Evolutionary conservation across 2,888 invertebrate genomes (phyloP).

Genomic region (Seira musarum): DNA sequence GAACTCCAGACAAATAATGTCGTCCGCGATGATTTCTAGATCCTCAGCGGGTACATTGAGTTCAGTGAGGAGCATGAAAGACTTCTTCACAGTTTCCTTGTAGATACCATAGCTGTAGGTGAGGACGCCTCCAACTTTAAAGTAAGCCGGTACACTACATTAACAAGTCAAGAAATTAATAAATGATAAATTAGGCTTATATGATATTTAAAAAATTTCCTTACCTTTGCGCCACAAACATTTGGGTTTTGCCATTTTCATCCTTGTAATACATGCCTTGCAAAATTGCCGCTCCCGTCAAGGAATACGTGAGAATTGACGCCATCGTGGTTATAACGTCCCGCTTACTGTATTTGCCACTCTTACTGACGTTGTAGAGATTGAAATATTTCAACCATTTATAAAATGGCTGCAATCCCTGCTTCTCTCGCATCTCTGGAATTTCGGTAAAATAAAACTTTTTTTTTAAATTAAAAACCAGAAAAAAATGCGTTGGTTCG

Average conservation of each 20-base stretch:
- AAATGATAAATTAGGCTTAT: too few species aligned
- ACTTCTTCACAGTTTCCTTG: neutral
- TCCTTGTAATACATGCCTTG: neutral
- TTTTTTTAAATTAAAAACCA: neutral
- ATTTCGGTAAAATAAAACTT: neutral
- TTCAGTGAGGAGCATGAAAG: constrained; percentile 21
- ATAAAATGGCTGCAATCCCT: constrained; percentile 16
- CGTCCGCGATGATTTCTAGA: neutral
- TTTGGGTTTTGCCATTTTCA: too few species aligned
- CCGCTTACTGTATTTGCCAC: neutral
- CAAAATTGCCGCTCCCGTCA: neutral
- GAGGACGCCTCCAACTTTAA: too few species aligned
- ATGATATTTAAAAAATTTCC: too few species aligned
- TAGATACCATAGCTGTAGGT: too few species aligned
- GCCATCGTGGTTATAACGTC: constrained; percentile 26
- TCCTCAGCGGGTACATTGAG: constrained; percentile 3
- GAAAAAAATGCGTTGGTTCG: neutral
- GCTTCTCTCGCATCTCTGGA: constrained; percentile 6
- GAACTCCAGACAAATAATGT: constrained; percentile 25
- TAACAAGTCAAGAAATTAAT: too few species aligned
- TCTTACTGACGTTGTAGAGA: constrained; percentile 9
- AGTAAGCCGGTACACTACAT: too few species aligned
- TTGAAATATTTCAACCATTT: constrained; percentile 7
- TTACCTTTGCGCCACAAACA: too few species aligned
- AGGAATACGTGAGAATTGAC: constrained; percentile 5